Base-by-base conservation (phyloP, 2,797 vertebrate genomes). In the Coregonus suidteri region DNA sequence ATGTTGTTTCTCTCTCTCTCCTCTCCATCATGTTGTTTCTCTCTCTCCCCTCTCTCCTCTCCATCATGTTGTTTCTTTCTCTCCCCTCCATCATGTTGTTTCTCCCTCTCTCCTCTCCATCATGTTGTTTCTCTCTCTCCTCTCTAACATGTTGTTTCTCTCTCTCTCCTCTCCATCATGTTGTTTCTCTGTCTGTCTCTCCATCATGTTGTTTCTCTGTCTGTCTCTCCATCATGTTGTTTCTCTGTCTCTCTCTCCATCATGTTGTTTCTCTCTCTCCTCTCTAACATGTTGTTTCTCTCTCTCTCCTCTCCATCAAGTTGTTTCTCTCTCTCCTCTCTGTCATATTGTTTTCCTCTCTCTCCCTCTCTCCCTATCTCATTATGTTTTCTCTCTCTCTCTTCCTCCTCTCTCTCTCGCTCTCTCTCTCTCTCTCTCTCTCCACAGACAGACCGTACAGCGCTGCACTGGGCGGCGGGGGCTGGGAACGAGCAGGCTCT, bases 381-480 rank as follows among this genome's bases (percentile, higher is more conserved):
- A 15, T 11, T 20, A 1, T n/a, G 37, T n/a, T 34, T 4, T 15
- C 25, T 9, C 34, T 37, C 67, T 41, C 67, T 70, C 15, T 0
- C 34, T 69, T 69, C 30, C 6, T 34, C 4, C 14, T 70, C 16
- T n/a, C 31, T 70, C 9, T 31, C 20, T 14, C 14, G 34, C 34
- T 35, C 54, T 71, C 5, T 13, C 20, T 31, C 31, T 18, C 1
- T 0, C 35, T 74, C 74, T 77, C 56, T 81, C 84, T 34, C 52
- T 47, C 75, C 88, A 30, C 93, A 98, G 97, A 77, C 86, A 37
- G 95, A 94, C 25, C 93, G 96, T 76, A 96, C 93, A 78, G 96
- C 96, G 3, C 86, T 98, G 84, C 97, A 98, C 90, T 97, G 97
- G 97, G 96, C 97, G 0, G 95, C 93, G 0, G 97, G 96, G 62